Evolutionary conservation across 2,113 vertebrate genomes (phyloP), one percentile per base, ranked within the genome.

Genomic region (Ibidorhyncha struthersii): DNA sequence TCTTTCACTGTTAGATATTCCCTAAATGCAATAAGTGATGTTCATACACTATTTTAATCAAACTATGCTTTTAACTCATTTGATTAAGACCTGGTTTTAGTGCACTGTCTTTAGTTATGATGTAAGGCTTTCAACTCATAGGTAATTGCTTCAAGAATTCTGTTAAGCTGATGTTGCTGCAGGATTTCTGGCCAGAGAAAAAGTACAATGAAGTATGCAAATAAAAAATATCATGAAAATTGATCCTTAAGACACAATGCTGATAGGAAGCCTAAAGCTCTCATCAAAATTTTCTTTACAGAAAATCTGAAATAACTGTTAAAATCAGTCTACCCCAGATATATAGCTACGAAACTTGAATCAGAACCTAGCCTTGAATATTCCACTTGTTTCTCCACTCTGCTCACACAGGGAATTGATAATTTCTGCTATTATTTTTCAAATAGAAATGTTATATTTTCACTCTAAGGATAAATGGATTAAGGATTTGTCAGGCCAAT

Each of bases 371-470:
- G 17, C 56, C 59, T 74, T 85, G 27, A 61, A 52, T 93, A 80
- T 87, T 90, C 43, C 25, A 47, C 27, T 74, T 76, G 14, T 84
- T 95, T 89, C 17, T 73, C n/a, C 10, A 40, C 52, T 89, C 14
- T 71, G 6, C 56, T 89, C 56, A 76, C 61, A 41, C 1, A 10
- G 38, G 43, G 67, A 88, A 91, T 50, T 77, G 67, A 34, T 86
- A 86, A 86, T 76, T 87, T 95, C 62, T 95, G 36, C 55, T 94
- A 47, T 85, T 86, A 52, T 65, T 84, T 90, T 82, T 67, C 73
- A 90, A 43, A 50, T n/a, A 96, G 47, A 86, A 92, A 77, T 77
- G 53, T 93, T 96, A 43, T 80, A 81, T 95, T 96, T 95, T 93
- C 27, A 43, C 45, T 82, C 29, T 86, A 13, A 74, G 87, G 80